Evolutionary conservation across 92 coral and sea anemone genomes (phyloP).

Genomic region (Actinernus sp.): DNA sequence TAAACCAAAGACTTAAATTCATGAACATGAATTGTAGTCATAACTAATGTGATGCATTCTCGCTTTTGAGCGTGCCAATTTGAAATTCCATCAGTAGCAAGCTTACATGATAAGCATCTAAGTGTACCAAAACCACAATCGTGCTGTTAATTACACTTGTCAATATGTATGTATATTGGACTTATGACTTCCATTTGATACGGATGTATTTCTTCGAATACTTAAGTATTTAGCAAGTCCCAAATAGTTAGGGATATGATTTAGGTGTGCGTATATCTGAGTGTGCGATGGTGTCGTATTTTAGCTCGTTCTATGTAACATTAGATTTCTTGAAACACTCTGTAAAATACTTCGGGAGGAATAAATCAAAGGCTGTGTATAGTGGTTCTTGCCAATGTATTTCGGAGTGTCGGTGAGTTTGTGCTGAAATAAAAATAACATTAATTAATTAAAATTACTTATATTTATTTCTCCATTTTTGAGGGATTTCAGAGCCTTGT

Average conservation of each 20-base stretch:
- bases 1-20: conserved; percentile 45
- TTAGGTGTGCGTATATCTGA: conserved; percentile 37
- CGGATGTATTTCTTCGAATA: conserved; percentile 52
- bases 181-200: conserved; percentile 94
- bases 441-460: conserved; percentile 39
- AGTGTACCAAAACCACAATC: conserved; percentile 69
- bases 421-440: conserved; percentile 89
- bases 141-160: conserved; percentile 79
- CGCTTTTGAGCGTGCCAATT: conserved; percentile 62
- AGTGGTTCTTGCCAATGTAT: conserved; percentile 76
- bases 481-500: background rate
- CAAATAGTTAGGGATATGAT: conserved; percentile 68
- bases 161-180: conserved; percentile 98
- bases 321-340: conserved; percentile 68
- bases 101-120: conserved; percentile 91
- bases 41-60: conserved; percentile 60
- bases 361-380: conserved; percentile 70
- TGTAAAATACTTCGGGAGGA: conserved; percentile 91
- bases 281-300: conserved; percentile 6
- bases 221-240: conserved; percentile 59
- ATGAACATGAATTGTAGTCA: conserved; percentile 49
- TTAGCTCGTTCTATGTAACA: conserved; percentile 16
- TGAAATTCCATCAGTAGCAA: conserved; percentile 45
- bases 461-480: conserved; percentile 15
- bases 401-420: conserved; percentile 84